Base-by-base conservation (phyloP, 2,113 vertebrate genomes). In the Lipophrys pholis region DNA sequence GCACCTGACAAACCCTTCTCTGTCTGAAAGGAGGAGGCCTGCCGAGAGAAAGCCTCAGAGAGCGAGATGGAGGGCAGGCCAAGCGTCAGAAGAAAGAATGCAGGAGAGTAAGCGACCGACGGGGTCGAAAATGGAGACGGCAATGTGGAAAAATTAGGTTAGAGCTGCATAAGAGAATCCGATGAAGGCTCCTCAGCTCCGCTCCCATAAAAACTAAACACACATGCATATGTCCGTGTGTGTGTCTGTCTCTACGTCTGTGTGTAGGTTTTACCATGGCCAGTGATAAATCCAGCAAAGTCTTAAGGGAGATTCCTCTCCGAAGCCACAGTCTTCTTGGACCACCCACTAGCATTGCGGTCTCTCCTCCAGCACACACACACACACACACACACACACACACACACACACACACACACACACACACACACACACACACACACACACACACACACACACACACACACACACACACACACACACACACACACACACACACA, bases 1-100 rank as follows among this genome's bases (percentile, higher is more conserved):
- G 90, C 83, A 91, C 85, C 90, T 92, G 89, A 92, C 92, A 91
- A 87, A 84, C 84, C 74, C 78, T 65, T 80, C 81, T 87, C 85
- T 63, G 81, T 88, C 79, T 90, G 83, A 87, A 87, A 30, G 21
- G 2, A 89, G 80, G 67, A 87, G 64, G 68, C 89, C 76, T 78
- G 83, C 62, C 8, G 83, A 85, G 85, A 81, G 75, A 83, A 67
- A 71, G 78, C 76, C 65, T 39, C 21, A 49, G 41, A 65, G 55
- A 71, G 55, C 54, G 77, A 80, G 65, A 78, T 50, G 59, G 50
- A 68, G 69, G 58, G 59, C 8, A 53, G 67, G 57, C 52, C 54
- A 45, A 51, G 69, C 61, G 59, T 16, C 0, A 77, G 62, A 11
- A 65, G 56, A 85, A 78, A 80, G 38, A 66, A 73, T 36, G 68